These are phyloP conservation scores for Denticeps clupeoides DNA, from an alignment of 2,797 vertebrate genomes.

Conservation along the genomic window DNA sequence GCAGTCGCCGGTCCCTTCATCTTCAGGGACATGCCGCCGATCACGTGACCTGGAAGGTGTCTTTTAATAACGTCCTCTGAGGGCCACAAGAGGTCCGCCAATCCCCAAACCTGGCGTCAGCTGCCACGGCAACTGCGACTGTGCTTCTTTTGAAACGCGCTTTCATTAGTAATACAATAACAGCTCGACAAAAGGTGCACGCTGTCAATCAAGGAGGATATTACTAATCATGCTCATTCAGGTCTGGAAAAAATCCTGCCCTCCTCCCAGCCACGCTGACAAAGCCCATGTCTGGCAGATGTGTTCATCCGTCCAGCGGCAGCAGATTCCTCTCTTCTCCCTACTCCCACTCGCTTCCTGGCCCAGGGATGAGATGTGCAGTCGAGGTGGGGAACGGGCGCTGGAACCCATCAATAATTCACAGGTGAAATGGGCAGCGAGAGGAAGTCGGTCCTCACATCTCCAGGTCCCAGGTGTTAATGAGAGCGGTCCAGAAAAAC, in stretches of 20 bases:
- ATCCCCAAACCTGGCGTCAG: too few relatives aligned
- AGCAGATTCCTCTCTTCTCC: conserved; percentile 33
- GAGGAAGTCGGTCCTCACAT: conserved; percentile 47
- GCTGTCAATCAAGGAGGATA: too few relatives aligned
- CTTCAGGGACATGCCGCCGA: conserved; percentile 28
- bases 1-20: conserved; percentile 21
- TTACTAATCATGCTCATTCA: conserved; percentile 22
- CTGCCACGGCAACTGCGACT: too few relatives aligned
- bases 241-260: conserved; percentile 5
- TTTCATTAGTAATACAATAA: too few relatives aligned
- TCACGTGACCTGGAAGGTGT: conserved; percentile 27
- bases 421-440: conserved; percentile 48
- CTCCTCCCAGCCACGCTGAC: conserved; percentile 5
- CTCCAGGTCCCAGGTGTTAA: conserved; percentile 41
- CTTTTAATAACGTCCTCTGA: conserved; percentile 25
- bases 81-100: conserved; percentile 4
- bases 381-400: too few relatives aligned
- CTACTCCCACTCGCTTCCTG: neutral
- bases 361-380: neutral
- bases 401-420: conserved; percentile 58
- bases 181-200: too few relatives aligned
- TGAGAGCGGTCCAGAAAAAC: conserved; percentile 39
- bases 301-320: conserved; percentile 34
- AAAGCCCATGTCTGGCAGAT: conserved; percentile 32
- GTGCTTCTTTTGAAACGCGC: too few relatives aligned